phyloP scores from a whole-genome alignment of 1,140 invertebrate genomes.

The Subanguina moxae region DNA sequence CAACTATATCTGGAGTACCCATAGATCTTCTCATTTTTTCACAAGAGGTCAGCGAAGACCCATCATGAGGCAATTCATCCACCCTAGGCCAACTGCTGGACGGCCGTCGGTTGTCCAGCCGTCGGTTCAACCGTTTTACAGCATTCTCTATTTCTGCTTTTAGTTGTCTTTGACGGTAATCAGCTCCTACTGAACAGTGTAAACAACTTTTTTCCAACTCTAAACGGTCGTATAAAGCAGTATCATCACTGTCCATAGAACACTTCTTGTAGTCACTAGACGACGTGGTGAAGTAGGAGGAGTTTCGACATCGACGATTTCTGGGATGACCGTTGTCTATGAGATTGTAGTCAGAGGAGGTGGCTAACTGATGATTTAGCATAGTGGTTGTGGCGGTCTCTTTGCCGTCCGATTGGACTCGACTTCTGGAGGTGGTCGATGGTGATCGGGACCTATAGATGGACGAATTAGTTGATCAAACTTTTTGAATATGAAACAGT shows the following conservation, averaged over 20 bases:
- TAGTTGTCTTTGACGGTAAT: slow-evolving; percentile 38
- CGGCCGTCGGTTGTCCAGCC: slow-evolving; percentile 43
- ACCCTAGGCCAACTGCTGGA: slow-evolving; percentile 10
- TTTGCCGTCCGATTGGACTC: slow-evolving; percentile 56
- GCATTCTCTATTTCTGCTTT: slow-evolving; percentile 55
- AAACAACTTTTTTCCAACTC: slow-evolving; percentile 39
- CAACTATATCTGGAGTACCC: slow-evolving; percentile 54
- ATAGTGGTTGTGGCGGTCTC: slow-evolving; percentile 21
- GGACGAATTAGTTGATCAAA: no score
- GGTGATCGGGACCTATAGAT: slow-evolving; percentile 41
- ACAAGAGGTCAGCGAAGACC: background rate
- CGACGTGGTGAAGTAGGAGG: background rate
- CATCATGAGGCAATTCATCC: background rate
- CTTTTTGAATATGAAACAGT: no score
- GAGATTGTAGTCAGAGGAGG: slow-evolving; percentile 1
- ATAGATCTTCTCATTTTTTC: slow-evolving; percentile 35
- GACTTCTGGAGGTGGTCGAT: slow-evolving; percentile 36
- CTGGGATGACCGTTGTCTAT: slow-evolving; percentile 1
- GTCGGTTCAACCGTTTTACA: slow-evolving; percentile 49
- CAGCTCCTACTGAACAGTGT: slow-evolving; percentile 46
- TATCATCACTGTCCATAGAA: slow-evolving; percentile 18
- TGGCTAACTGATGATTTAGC: no score
- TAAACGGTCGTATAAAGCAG: slow-evolving; percentile 19
- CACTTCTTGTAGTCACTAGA: background rate
- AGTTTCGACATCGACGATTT: background rate